Evolutionary conservation across 2,113 vertebrate genomes (phyloP), one percentile per base, ranked within the genome.

Genomic region (Paedocypris sp.): DNA sequence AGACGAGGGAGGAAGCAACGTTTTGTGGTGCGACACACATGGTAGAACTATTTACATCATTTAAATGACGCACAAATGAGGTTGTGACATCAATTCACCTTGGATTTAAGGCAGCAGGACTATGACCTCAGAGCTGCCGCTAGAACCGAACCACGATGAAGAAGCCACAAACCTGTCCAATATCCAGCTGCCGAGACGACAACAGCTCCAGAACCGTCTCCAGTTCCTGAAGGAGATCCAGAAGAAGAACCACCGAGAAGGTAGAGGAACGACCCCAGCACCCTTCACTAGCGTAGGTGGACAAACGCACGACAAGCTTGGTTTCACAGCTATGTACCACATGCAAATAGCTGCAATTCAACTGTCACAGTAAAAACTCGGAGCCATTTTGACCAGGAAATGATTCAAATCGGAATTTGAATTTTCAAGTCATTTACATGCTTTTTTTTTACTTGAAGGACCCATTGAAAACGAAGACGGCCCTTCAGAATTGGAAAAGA

Each of bases 191-290:
- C 46, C 35, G 3, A 73, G 75, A 35, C 60, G 63, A 0, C 43
- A 72, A 29, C 56, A 77, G 28, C 80, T 84, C 20, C 6, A 67
- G 1, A 64, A 33, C 61, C 60, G 79, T 0, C 67, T 83, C 22
- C 25, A 61, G 42, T 47, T 67, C 42, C 43, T 59, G 9, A 32
- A 69, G 19, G 3, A 22, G 13, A 33, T 74, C 5, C 67, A 3
- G 5, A 64, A 7, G 1, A 4, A 13, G 3, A 22, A 11, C 19
- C 11, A 39, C 36, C 25, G 8, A 12, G 53, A 74, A 35, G 23
- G 76, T 81, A 58, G 75, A 22, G 13, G 19, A 10, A 52, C 15
- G 18, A 58, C 39, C 3, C 9, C 39, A 12, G 18, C 5, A 6
- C 0, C 8, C 10, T 4, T 13, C 5, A 4, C 29, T 10, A 18